phyloP scores from a whole-genome alignment of 2,888 invertebrate genomes.

The Acanthosepion pharaonis region DNA sequence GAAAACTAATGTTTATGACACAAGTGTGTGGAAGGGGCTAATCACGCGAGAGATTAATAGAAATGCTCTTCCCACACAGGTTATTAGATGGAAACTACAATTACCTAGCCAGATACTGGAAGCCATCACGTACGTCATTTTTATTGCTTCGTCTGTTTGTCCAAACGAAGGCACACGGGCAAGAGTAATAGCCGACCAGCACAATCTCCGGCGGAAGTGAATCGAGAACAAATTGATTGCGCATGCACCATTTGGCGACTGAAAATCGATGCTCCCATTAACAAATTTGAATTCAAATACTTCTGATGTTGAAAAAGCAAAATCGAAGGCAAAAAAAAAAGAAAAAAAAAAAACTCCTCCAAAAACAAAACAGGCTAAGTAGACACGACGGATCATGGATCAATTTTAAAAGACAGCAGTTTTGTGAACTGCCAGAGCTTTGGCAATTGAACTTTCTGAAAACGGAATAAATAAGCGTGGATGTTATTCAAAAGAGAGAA shows the following conservation, averaged over 20 bases:
- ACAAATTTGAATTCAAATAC: background rate
- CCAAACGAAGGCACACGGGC: background rate
- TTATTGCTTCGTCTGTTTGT: constrained; percentile 9
- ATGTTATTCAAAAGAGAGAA: too few species aligned
- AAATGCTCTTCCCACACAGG: background rate
- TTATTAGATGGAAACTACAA: background rate
- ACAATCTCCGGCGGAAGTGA: constrained; percentile 33
- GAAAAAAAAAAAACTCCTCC: too few species aligned
- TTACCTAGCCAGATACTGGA: background rate
- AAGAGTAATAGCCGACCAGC: background rate
- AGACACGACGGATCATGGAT: too few species aligned
- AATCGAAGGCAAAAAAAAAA: too few species aligned
- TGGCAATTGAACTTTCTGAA: too few species aligned
- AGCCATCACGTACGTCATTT: constrained; percentile 6
- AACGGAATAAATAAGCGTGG: too few species aligned
- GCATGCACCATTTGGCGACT: background rate
- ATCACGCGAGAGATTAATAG: background rate
- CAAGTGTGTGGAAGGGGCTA: background rate
- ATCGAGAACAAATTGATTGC: background rate
- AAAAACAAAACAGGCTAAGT: too few species aligned
- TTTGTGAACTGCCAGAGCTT: too few species aligned
- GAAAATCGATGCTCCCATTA: constrained; percentile 11
- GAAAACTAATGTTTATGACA: background rate
- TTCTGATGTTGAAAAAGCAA: background rate
- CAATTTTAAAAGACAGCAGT: too few species aligned